These are phyloP conservation scores for Platorchestia sp. DNA, from an alignment of 1,140 invertebrate species.

Conservation along the genomic window DNA sequence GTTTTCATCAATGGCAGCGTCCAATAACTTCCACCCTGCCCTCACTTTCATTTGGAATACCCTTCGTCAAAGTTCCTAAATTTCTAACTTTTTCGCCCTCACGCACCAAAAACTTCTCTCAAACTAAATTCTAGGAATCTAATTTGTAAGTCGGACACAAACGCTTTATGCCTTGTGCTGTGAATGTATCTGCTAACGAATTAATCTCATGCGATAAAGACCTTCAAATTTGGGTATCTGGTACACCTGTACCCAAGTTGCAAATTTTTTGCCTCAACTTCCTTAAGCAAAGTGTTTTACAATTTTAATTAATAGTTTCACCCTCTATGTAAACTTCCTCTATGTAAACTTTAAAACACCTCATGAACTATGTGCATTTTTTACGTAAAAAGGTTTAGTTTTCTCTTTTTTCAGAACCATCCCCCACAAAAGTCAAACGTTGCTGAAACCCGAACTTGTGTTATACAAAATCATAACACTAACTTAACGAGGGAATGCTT, in stretches of 20 bases:
- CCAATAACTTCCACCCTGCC: constrained; percentile 4
- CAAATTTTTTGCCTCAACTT: background rate
- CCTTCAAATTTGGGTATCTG: background rate
- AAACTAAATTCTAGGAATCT: background rate
- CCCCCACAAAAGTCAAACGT: no score
- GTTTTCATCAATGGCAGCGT: constrained; percentile 14
- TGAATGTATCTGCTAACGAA: constrained; percentile 24
- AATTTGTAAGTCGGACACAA: constrained; percentile 1
- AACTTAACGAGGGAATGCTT: no score
- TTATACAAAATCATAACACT: no score
- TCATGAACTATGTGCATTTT: no score
- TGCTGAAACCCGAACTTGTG: no score
- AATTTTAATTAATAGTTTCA: no score
- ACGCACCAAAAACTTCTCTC: constrained; percentile 10
- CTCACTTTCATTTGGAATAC: constrained; percentile 29
- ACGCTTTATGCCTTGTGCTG: background rate
- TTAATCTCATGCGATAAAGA: background rate
- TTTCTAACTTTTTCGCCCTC: constrained; percentile 8
- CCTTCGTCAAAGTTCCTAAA: background rate
- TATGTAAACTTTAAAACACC: no score
- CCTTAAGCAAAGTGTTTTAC: no score
- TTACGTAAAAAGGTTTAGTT: no score
- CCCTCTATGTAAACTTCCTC: no score
- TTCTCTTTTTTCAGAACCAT: no score
- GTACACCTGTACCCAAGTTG: background rate